These are phyloP conservation scores for Cryptoprocta ferox DNA, from an alignment of 2,797 vertebrate species.

Conservation along the genomic window DNA sequence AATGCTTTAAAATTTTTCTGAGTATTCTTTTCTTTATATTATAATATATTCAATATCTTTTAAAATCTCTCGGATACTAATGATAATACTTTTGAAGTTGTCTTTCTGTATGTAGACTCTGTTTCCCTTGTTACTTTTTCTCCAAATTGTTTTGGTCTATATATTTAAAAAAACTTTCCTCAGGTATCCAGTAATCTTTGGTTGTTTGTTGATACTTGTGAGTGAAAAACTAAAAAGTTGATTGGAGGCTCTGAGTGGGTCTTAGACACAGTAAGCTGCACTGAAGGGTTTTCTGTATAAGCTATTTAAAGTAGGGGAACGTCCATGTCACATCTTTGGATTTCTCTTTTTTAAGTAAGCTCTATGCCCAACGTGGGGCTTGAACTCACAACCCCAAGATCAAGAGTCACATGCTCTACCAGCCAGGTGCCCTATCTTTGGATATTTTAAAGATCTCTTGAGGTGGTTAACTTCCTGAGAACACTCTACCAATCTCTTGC, in stretches of 20 bases:
- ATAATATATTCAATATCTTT: neutral
- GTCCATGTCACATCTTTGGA: neutral
- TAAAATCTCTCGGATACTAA: neutral
- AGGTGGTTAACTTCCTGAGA: neutral
- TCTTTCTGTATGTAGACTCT: neutral
- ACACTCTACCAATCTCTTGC: neutral
- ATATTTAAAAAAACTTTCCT: neutral
- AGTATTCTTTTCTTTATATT: neutral
- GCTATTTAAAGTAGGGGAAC: neutral
- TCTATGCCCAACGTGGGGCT: no score
- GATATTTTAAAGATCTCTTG: neutral
- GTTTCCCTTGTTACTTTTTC: neutral
- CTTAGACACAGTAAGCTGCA: neutral
- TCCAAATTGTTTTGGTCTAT: neutral
- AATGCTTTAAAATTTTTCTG: neutral
- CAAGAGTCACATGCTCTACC: neutral
- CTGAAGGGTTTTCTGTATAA: neutral
- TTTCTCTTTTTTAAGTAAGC: neutral
- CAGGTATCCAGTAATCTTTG: neutral
- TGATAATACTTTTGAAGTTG: neutral
- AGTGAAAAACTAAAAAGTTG: neutral
- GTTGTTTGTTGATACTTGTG: neutral
- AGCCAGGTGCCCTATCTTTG: neutral
- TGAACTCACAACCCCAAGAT: no score
- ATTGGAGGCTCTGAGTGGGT: neutral